Conservation (phyloP, 2,888 invertebrate genomes). For the Steinernema carpocapsae region DNA sequence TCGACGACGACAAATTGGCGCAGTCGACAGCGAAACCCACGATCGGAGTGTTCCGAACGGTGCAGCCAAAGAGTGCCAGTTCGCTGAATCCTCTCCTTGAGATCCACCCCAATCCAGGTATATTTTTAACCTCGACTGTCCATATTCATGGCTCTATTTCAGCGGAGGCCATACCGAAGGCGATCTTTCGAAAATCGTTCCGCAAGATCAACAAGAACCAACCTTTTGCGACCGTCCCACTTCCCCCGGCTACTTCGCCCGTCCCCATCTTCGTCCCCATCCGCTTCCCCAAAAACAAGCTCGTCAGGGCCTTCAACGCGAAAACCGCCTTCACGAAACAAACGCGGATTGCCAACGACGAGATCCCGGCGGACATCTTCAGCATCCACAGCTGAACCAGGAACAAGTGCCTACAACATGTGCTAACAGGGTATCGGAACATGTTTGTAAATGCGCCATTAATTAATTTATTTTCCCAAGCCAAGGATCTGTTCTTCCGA, state of each 20-base stretch:
- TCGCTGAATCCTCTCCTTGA: too few species aligned
- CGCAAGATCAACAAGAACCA: background rate
- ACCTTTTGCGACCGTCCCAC: background rate
- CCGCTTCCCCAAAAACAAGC: background rate
- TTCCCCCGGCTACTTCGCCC: background rate
- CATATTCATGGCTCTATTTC: background rate
- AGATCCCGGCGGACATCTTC: slow-evolving; percentile 28
- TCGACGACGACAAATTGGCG: slow-evolving; percentile 5
- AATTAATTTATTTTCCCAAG: background rate
- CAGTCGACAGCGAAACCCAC: slow-evolving; percentile 3
- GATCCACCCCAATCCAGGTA: too few species aligned
- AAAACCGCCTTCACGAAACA: slow-evolving; percentile 22
- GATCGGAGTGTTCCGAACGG: slow-evolving; percentile 17
- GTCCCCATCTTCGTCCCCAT: slow-evolving; percentile 9
- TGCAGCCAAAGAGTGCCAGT: background rate
- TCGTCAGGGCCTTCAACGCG: background rate
- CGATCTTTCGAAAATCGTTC: slow-evolving; percentile 23
- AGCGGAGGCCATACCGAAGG: slow-evolving; percentile 13
- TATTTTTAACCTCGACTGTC: too few species aligned
- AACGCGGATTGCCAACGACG: slow-evolving; percentile 4
- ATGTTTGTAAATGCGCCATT: slow-evolving; percentile 30
- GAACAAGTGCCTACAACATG: background rate
- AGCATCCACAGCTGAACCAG: slow-evolving; percentile 17
- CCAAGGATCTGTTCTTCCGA: background rate
- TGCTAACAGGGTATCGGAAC: slow-evolving; percentile 1